A percentile compares a stretch with the other conserved stretches of the same genome.
phyloP scores from a whole-genome alignment of 2,797 vertebrate genomes.

The Atherinosoma microstoma region DNA sequence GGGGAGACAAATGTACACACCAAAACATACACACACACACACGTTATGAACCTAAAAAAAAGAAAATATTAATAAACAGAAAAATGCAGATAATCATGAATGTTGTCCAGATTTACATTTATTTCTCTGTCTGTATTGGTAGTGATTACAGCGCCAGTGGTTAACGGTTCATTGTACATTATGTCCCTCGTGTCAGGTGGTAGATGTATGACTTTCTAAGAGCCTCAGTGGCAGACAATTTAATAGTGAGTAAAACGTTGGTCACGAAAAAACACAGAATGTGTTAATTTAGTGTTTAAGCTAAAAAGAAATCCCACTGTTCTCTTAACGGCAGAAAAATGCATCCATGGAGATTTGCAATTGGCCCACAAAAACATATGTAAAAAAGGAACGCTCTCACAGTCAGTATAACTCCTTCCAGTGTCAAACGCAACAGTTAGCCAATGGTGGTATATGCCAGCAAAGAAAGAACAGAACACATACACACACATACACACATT shows the following conservation, averaged over 20 bases:
- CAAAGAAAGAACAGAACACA: slow-evolving; percentile 20
- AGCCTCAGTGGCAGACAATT: slow-evolving; percentile 19
- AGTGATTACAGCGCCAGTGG: slow-evolving; percentile 46
- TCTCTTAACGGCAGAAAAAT: slow-evolving; percentile 36
- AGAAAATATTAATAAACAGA: neutral
- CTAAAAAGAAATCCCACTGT: slow-evolving; percentile 25
- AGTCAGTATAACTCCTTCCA: slow-evolving; percentile 1
- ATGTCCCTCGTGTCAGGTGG: slow-evolving; percentile 11
- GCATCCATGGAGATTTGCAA: slow-evolving; percentile 36
- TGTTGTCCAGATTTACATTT: slow-evolving; percentile 10
- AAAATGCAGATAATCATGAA: neutral
- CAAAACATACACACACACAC: neutral
- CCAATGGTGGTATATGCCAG: slow-evolving; percentile 15
- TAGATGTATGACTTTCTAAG: slow-evolving; percentile 34
- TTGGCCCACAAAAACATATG: slow-evolving; percentile 35
- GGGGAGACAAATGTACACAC: neutral
- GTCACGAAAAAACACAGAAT: slow-evolving; percentile 38
- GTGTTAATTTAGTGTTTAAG: slow-evolving; percentile 16
- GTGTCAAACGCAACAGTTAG: slow-evolving; percentile 25
- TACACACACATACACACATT: neutral
- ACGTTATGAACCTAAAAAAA: neutral
- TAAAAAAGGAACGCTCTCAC: slow-evolving; percentile 30
- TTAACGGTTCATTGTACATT: slow-evolving; percentile 17
- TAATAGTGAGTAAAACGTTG: slow-evolving; percentile 20
- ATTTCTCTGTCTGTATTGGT: slow-evolving; percentile 42